phyloP scores from a whole-genome alignment of 1,140 invertebrate species.

The Drosophila kanapiae region DNA sequence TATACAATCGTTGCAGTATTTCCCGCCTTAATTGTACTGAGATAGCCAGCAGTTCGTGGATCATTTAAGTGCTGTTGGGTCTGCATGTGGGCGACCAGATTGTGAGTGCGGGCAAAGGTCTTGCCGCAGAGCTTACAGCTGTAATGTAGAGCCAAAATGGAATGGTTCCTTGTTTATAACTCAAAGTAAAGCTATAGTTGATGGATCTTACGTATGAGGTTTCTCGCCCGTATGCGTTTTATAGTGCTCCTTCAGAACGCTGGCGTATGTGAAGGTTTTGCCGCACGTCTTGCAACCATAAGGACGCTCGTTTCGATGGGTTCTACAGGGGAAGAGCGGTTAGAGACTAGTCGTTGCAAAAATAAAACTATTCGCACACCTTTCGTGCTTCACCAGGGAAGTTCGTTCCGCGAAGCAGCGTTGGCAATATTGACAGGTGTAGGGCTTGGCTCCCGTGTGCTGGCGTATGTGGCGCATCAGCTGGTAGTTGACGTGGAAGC shows the following conservation, averaged over 20 bases:
- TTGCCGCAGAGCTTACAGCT: constrained; percentile 76
- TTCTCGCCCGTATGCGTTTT: constrained; percentile 83
- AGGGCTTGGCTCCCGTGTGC: constrained; percentile 86
- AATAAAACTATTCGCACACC: constrained; percentile 69
- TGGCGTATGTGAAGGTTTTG: constrained; percentile 90
- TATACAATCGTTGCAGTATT: not conserved
- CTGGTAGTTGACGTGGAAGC: constrained; percentile 82
- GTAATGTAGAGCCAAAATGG: not conserved
- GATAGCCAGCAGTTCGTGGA: constrained; percentile 54
- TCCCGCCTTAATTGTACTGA: constrained; percentile 37
- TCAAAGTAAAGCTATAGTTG: not conserved
- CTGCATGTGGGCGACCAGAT: constrained; percentile 76
- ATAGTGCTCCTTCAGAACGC: constrained; percentile 88
- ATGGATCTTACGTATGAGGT: constrained; percentile 56
- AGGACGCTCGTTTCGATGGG: constrained; percentile 92
- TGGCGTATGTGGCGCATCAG: constrained; percentile 81
- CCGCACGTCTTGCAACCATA: constrained; percentile 89
- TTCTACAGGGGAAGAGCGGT: constrained; percentile 31
- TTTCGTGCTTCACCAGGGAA: constrained; percentile 87
- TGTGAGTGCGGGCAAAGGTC: constrained; percentile 76
- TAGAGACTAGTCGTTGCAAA: not conserved
- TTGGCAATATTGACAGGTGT: constrained; percentile 90
- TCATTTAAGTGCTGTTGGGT: constrained; percentile 78
- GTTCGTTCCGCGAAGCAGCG: constrained; percentile 89
- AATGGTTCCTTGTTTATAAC: not conserved